phyloP scores from a whole-genome alignment of 37 sponge, comb jelly and placozoan species.

The Chondrosia reniformis region DNA sequence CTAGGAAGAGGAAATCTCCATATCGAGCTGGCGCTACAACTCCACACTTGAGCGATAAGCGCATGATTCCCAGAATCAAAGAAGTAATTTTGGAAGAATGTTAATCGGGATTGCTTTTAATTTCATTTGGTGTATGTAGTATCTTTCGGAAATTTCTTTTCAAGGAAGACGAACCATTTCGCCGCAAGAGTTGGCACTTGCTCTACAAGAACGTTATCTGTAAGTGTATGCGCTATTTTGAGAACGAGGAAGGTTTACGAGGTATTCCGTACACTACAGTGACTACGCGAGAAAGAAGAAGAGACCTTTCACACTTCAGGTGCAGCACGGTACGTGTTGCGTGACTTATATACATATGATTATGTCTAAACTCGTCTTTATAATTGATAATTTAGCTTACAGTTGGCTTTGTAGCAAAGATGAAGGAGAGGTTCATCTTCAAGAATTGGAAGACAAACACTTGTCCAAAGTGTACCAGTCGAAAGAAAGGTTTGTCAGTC shows the following conservation, averaged over 20 bases:
- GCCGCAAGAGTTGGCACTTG: no score
- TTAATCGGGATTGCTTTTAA: conserved; percentile 12
- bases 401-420: not conserved
- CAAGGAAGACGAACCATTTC: no score
- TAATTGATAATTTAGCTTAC: not conserved
- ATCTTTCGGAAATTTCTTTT: no score
- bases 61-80: conserved; percentile 57
- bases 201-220: no score
- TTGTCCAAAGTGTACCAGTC: not conserved
- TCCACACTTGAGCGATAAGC: conserved; percentile 22
- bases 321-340: conserved; percentile 42
- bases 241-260: no score
- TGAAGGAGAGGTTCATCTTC: not conserved
- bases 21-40: no score
- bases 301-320: conserved; percentile 22
- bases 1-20: no score
- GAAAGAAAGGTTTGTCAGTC: not conserved
- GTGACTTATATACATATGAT: no score
- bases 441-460: not conserved
- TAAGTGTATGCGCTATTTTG: no score
- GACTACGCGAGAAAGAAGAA: conserved; percentile 56
- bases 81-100: conserved; percentile 48
- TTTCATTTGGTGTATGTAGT: not conserved
- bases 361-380: not conserved
- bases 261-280: not conserved